phyloP scores from a whole-genome alignment of 2,888 invertebrate genomes.

The Nematopogon swammerdamellus region DNA sequence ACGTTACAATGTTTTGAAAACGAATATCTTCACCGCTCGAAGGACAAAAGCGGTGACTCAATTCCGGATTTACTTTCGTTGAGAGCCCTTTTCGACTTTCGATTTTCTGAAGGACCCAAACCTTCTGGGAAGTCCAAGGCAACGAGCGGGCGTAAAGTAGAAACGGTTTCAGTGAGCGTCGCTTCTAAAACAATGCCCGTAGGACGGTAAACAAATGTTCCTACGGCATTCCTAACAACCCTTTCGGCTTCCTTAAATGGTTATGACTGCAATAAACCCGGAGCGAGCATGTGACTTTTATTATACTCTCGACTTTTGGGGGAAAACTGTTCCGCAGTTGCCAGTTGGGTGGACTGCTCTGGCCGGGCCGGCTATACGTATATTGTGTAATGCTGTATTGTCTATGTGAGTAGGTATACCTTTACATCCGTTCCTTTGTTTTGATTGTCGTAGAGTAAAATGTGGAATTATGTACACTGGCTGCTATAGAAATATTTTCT shows the following conservation, averaged over 20 bases:
- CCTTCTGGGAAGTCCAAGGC: conserved; percentile 18
- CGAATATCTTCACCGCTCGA: too few species aligned
- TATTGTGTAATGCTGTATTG: too few species aligned
- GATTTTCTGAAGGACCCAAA: too few species aligned
- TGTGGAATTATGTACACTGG: too few species aligned
- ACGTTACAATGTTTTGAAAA: neutral
- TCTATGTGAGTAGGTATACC: too few species aligned
- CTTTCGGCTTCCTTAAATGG: conserved; percentile 54
- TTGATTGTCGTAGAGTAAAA: too few species aligned
- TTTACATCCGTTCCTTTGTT: too few species aligned
- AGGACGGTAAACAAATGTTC: conserved; percentile 46
- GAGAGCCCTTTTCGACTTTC: neutral
- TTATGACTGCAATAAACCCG: conserved; percentile 49
- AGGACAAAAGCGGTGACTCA: neutral
- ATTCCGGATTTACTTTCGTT: neutral
- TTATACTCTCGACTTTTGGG: conserved; percentile 8
- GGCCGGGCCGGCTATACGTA: too few species aligned
- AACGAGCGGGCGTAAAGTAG: conserved; percentile 48
- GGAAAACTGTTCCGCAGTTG: neutral
- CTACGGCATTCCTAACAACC: conserved; percentile 39
- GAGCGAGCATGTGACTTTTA: conserved; percentile 50
- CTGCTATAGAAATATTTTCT: too few species aligned
- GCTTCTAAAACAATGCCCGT: conserved; percentile 49
- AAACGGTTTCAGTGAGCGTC: conserved; percentile 49
- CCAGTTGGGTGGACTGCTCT: too few species aligned